Evolutionary conservation across 2,888 invertebrate species (phyloP).

Genomic region (Lobophora halterata): DNA sequence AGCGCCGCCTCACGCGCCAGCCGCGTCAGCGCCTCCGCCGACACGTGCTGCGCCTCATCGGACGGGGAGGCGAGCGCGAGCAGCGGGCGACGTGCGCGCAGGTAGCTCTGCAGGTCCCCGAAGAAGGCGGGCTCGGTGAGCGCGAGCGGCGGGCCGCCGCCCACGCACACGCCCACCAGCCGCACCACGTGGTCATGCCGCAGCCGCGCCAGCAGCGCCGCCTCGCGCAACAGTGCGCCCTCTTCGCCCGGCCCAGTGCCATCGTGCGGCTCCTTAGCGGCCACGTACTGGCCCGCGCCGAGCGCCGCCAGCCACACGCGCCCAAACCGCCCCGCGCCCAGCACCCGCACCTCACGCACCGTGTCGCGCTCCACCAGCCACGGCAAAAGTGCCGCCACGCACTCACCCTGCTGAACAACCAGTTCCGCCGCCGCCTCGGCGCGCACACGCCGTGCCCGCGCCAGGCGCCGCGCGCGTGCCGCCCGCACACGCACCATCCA

Average conservation of each 20-base stretch:
- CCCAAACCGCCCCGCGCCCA: slow-evolving; percentile 57
- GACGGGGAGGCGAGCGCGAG: slow-evolving; percentile 80
- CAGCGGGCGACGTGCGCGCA: slow-evolving; percentile 85
- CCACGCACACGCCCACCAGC: slow-evolving; percentile 88
- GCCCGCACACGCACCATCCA: slow-evolving; percentile 31
- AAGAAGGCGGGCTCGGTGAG: slow-evolving; percentile 96
- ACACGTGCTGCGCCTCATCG: slow-evolving; percentile 69
- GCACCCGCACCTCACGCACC: slow-evolving; percentile 24
- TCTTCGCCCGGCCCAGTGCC: slow-evolving; percentile 90
- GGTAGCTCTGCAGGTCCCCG: slow-evolving; percentile 92
- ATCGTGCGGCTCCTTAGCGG: slow-evolving; percentile 91
- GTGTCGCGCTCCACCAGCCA: slow-evolving; percentile 39
- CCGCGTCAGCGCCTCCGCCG: slow-evolving; percentile 49
- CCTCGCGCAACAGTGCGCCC: slow-evolving; percentile 86
- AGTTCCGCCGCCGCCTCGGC: slow-evolving; percentile 57
- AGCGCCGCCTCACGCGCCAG: slow-evolving; percentile 46
- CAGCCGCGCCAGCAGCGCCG: slow-evolving; percentile 92
- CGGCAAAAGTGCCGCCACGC: slow-evolving; percentile 35
- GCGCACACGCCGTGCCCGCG: slow-evolving; percentile 32
- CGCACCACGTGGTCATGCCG: slow-evolving; percentile 92
- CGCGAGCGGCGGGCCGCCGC: slow-evolving; percentile 89
- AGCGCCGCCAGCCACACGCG: slow-evolving; percentile 46
- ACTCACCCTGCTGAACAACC: slow-evolving; percentile 27
- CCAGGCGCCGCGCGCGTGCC: slow-evolving; percentile 14
- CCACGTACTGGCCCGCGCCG: slow-evolving; percentile 80